Evolutionary conservation across 2,888 invertebrate species (phyloP).

Genomic region (Drosophila flavopinicola): DNA sequence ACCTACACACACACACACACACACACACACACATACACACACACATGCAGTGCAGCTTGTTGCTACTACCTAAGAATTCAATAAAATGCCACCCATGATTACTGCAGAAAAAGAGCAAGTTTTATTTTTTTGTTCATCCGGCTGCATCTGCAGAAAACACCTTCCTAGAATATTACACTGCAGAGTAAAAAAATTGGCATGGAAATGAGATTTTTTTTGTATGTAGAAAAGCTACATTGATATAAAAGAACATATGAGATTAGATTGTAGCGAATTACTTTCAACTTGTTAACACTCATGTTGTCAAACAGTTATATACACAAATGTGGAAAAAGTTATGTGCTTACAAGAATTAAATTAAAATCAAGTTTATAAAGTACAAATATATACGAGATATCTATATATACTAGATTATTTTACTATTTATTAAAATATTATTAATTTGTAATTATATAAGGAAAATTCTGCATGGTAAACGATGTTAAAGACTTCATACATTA

Average conservation of each 20-base stretch:
- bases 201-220: not conserved
- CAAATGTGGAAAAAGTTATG: too few species aligned
- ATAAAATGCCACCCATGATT: conserved; percentile 64
- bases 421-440: too few species aligned
- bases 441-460: too few species aligned
- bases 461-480: too few species aligned
- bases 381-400: too few species aligned
- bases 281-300: not conserved
- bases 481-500: too few species aligned
- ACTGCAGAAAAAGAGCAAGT: conserved; percentile 29
- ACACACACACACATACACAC: conserved; percentile 1
- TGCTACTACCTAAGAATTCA: conserved; percentile 52
- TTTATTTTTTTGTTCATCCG: not conserved
- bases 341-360: too few species aligned
- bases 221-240: too few species aligned
- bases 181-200: not conserved
- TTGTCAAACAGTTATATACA: too few species aligned
- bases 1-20: conserved; percentile 28
- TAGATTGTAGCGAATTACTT: not conserved
- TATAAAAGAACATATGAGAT: not conserved
- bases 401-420: too few species aligned
- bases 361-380: too few species aligned
- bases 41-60: not conserved
- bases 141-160: conserved; percentile 1
- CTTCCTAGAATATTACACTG: conserved; percentile 12